These are phyloP conservation scores for Protobothrops mucrosquamatus DNA, from an alignment of 2,113 vertebrate genomes.

Conservation along the genomic window DNA sequence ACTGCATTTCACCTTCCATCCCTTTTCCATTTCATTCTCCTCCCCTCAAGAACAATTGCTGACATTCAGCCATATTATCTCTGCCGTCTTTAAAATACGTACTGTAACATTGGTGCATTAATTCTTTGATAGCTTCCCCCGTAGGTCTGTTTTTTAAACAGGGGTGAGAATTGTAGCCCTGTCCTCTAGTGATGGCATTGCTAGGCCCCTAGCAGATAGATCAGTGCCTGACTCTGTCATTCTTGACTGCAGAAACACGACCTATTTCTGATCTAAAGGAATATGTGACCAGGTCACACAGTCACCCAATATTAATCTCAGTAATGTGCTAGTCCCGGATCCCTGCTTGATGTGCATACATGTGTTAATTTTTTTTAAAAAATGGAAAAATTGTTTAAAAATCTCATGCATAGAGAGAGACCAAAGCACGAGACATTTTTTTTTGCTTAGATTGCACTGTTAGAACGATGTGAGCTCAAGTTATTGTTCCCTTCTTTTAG, in stretches of 20 bases:
- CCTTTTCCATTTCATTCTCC: neutral
- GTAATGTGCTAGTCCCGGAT: neutral
- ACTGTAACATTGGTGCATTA: neutral
- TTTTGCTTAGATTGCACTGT: neutral
- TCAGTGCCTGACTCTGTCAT: neutral
- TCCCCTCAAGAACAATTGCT: neutral
- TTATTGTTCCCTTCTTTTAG: conserved; percentile 2
- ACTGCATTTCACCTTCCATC: neutral
- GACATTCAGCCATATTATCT: neutral
- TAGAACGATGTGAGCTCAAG: neutral
- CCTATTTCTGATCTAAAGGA: conserved; percentile 1
- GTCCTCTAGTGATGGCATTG: neutral
- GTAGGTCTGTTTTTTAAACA: neutral
- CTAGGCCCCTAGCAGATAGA: neutral
- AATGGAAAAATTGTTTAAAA: neutral
- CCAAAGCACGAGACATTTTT: neutral
- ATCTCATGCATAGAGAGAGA: neutral
- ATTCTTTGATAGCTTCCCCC: neutral
- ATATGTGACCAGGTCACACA: conserved; percentile 9
- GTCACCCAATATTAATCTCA: neutral
- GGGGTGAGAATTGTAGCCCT: neutral
- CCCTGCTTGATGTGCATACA: neutral
- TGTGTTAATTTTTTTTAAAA: neutral
- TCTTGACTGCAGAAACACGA: neutral
- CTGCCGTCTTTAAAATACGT: neutral